phyloP scores from a whole-genome alignment of 2,888 invertebrate species.

The Philereme vetulata region DNA sequence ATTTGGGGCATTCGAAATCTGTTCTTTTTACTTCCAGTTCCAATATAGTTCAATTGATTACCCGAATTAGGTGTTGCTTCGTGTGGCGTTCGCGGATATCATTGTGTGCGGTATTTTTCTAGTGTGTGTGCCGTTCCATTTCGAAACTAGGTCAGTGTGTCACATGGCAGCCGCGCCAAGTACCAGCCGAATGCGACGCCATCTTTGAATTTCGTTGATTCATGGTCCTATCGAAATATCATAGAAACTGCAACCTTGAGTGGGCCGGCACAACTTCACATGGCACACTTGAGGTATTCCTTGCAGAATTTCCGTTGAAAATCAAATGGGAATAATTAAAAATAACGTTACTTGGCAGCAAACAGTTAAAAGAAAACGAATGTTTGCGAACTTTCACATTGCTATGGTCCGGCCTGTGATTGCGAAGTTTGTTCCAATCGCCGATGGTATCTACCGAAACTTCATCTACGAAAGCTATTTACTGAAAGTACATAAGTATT shows the following conservation, averaged over 20 bases:
- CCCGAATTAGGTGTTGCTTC: slow-evolving; percentile 56
- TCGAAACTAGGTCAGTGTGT: slow-evolving; percentile 81
- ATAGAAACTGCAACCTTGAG: slow-evolving; percentile 32
- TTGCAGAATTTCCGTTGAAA: slow-evolving; percentile 18
- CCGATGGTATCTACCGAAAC: slow-evolving; percentile 27
- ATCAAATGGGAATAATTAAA: slow-evolving; percentile 32
- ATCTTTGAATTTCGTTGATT: slow-evolving; percentile 77
- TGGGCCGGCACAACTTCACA: slow-evolving; percentile 8
- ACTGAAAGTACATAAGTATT: slow-evolving; percentile 8
- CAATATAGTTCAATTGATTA: slow-evolving; percentile 40
- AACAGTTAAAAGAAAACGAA: slow-evolving; percentile 60
- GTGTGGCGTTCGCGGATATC: slow-evolving; percentile 56
- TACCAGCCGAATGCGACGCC: slow-evolving; percentile 72
- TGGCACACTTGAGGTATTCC: slow-evolving; percentile 9
- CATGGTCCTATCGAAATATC: slow-evolving; percentile 53
- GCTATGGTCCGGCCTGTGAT: slow-evolving; percentile 53
- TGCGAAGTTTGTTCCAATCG: slow-evolving; percentile 62
- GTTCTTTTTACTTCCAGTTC: slow-evolving; percentile 30
- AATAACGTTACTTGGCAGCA: slow-evolving; percentile 42
- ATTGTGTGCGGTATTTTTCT: slow-evolving; percentile 64
- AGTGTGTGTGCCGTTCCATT: slow-evolving; percentile 79
- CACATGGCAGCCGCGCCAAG: slow-evolving; percentile 76
- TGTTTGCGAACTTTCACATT: slow-evolving; percentile 69
- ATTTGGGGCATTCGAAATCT: slow-evolving; percentile 22
- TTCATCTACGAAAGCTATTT: slow-evolving; percentile 20